A percentile compares a stretch with the other conserved stretches of the same genome.
Evolutionary conservation across 1,140 invertebrate genomes (phyloP).

Genomic region (Drosophila insularis): DNA sequence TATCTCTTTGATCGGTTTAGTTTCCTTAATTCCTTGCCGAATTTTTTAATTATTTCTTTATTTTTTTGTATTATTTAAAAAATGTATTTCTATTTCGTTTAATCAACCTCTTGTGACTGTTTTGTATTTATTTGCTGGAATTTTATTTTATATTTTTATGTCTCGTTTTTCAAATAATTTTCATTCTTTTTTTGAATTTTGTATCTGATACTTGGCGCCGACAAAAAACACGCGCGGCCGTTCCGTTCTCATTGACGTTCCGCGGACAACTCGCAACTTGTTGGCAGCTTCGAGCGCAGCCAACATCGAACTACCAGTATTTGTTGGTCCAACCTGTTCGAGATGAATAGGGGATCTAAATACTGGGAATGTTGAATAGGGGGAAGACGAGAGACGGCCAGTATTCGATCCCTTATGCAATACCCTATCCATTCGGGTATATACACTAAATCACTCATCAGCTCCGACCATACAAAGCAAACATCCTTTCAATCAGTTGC

Average conservation of each 20-base stretch:
- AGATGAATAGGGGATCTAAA: too few relatives aligned
- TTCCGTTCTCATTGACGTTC: conserved; percentile 3
- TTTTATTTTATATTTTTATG: background rate
- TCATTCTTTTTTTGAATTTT: conserved; percentile 18
- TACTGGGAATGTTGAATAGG: too few relatives aligned
- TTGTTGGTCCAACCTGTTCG: too few relatives aligned
- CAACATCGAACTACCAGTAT: too few relatives aligned
- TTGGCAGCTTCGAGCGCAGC: too few relatives aligned
- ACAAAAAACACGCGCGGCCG: conserved; percentile 6
- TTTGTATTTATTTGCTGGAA: background rate
- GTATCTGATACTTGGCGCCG: conserved; percentile 13
- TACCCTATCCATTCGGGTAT: too few relatives aligned
- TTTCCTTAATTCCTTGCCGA: background rate
- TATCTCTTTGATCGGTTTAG: conserved; percentile 4
- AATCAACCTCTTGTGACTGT: background rate
- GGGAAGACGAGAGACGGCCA: too few relatives aligned
- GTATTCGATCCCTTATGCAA: too few relatives aligned
- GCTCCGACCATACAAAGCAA: too few relatives aligned
- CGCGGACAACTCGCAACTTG: background rate
- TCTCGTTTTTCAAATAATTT: background rate
- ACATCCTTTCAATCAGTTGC: too few relatives aligned
- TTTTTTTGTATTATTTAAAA: background rate
- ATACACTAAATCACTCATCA: too few relatives aligned
- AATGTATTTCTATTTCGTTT: background rate
- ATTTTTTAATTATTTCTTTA: background rate